Base-by-base conservation (phyloP, 2,888 invertebrate genomes). In the Loripinus fragilis region DNA sequence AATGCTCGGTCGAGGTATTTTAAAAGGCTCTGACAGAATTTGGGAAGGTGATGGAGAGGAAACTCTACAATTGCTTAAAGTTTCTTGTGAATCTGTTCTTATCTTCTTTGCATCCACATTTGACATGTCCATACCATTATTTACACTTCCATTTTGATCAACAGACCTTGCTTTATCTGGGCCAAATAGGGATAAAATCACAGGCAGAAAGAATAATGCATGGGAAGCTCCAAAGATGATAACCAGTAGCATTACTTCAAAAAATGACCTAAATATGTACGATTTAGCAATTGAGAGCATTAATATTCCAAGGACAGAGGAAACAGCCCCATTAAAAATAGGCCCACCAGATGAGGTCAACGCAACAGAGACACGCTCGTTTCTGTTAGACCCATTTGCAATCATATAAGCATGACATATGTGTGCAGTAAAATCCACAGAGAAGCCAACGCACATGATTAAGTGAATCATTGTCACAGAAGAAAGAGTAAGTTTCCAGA, bases 401-500 rank as follows among this genome's bases (percentile, higher is more conserved):
- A 80, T 69, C 76, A 89, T 85, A 74, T 83, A 90, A 5, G 85
- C 89, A 68, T 89, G 86, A 41, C 87, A 87, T 5, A 90, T 85
- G 77, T 90, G 89, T 2, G 87, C 88, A 50, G 86, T 86, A 76
- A 87, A 89, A 71, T 91, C 91, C 7, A 91, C 90, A 42, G 90
- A 89, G 83, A 91, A 91, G 0, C 91, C 92, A 17, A 91, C 88
- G 45, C 89, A 89, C 87, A 92, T 90, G 48, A 92, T 87, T 12
- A 91, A 78, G 74, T 91, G 90, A 25, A 92, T 89, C 88, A 90
- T 91, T 33, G 91, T 91, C 25, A 92, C 83, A 25, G 90, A 88
- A 80, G 89, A 90, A 23, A 91, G 80, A 3, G 86, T 88, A 20
- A 91, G 77, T 41, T 80, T 87, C 88, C 90, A 90, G 67, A 86